These are phyloP conservation scores for Ennomos fuscantarius DNA, from an alignment of 2,888 invertebrate species.

Conservation along the genomic window DNA sequence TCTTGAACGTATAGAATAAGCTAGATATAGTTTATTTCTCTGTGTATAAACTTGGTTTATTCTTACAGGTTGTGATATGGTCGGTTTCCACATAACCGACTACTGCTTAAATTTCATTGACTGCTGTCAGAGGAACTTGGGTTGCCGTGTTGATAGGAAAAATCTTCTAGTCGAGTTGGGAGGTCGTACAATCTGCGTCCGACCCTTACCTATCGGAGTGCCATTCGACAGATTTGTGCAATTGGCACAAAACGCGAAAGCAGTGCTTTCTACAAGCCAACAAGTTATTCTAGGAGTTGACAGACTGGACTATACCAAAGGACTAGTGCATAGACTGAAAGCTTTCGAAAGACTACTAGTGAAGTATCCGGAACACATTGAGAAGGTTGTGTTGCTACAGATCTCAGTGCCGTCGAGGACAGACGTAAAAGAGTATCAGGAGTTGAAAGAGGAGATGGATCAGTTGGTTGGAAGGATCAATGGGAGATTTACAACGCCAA, in stretches of 20 bases:
- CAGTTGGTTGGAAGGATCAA: constrained; percentile 95
- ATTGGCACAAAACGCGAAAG: constrained; percentile 89
- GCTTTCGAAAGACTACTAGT: constrained; percentile 93
- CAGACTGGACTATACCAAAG: constrained; percentile 96
- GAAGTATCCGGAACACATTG: constrained; percentile 94
- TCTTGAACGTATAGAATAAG: background rate
- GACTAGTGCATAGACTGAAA: constrained; percentile 91
- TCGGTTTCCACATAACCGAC: constrained; percentile 96
- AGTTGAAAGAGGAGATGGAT: constrained; percentile 95
- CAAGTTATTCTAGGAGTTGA: constrained; percentile 95
- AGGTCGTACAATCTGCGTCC: constrained; percentile 92
- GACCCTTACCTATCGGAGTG: constrained; percentile 95
- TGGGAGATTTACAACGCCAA: constrained; percentile 94
- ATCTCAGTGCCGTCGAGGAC: constrained; percentile 95
- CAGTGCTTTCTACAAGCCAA: constrained; percentile 89
- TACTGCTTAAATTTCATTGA: constrained; percentile 96
- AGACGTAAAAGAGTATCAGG: constrained; percentile 95
- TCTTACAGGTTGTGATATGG: constrained; percentile 93
- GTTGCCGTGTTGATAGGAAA: constrained; percentile 95
- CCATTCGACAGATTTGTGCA: constrained; percentile 94
- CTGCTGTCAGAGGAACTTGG: constrained; percentile 94
- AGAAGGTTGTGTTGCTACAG: constrained; percentile 92
- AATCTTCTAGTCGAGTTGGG: constrained; percentile 94
- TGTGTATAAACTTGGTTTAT: constrained; percentile 20
- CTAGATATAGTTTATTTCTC: background rate